These are phyloP conservation scores for Pogonomyrmex barbatus DNA, from an alignment of 1,140 invertebrate species.

Conservation along the genomic window DNA sequence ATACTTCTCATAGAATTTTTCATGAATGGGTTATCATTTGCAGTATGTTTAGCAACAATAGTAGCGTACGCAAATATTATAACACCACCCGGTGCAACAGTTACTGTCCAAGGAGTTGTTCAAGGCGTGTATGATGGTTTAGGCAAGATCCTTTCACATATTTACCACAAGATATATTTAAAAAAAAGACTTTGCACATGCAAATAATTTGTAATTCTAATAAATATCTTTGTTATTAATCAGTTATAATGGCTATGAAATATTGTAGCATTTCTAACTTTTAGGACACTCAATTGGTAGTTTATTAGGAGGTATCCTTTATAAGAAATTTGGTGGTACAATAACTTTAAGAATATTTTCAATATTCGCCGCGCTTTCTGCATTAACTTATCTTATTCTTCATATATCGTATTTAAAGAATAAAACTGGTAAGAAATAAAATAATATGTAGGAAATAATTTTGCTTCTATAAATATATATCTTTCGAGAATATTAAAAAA, in stretches of 20 bases:
- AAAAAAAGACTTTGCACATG: not conserved
- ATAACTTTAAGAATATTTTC: conserved; percentile 87
- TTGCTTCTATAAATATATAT: not conserved
- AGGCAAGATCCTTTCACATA: conserved; percentile 85
- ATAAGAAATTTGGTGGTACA: conserved; percentile 87
- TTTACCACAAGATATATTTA: not conserved
- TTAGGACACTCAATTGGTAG: conserved; percentile 88
- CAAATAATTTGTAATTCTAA: not conserved
- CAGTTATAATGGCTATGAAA: not conserved
- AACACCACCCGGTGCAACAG: conserved; percentile 91
- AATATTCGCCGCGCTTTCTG: conserved; percentile 85
- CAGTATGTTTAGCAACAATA: conserved; percentile 91
- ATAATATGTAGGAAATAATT: conserved; percentile 62
- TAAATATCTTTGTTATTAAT: not conserved
- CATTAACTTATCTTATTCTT: conserved; percentile 86
- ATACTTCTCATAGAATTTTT: conserved; percentile 89
- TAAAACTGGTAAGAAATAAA: conserved; percentile 73
- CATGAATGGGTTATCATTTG: conserved; percentile 93
- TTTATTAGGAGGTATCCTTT: conserved; percentile 88
- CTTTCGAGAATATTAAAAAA: not conserved
- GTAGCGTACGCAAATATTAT: conserved; percentile 91
- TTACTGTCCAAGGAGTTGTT: conserved; percentile 92
- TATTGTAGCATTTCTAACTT: conserved; percentile 60
- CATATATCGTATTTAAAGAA: conserved; percentile 83
- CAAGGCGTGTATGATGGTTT: conserved; percentile 93